A percentile compares a stretch with the other conserved stretches of the same genome.
Conservation (phyloP, 2,888 invertebrate species). For the Heliconius aoede region DNA sequence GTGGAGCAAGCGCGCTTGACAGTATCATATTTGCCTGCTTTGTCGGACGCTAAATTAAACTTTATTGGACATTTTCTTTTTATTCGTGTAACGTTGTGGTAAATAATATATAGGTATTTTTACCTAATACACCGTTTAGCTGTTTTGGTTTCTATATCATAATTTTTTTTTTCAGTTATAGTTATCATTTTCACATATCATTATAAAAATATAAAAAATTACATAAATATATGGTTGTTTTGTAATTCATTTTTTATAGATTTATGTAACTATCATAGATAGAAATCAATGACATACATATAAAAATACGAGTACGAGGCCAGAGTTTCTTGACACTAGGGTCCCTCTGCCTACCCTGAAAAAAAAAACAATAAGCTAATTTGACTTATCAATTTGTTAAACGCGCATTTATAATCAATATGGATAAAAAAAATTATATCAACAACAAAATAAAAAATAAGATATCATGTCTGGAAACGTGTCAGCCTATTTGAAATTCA, state of each 20-base stretch:
- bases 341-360: too few relatives aligned
- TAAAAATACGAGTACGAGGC: not conserved
- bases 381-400: too few relatives aligned
- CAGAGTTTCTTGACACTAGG: too few relatives aligned
- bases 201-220: too few relatives aligned
- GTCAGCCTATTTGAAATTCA: slow-evolving; percentile 27
- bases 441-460: not conserved
- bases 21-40: slow-evolving; percentile 71
- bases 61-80: slow-evolving; percentile 79
- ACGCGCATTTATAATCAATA: not conserved
- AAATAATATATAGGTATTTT: not conserved
- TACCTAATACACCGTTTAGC: not conserved
- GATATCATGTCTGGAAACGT: not conserved
- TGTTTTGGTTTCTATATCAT: not conserved
- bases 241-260: not conserved
- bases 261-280: not conserved
- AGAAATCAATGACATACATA: not conserved
- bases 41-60: slow-evolving; percentile 74
- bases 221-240: not conserved
- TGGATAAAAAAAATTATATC: not conserved
- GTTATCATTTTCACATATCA: too few relatives aligned
- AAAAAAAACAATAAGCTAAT: not conserved
- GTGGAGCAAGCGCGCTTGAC: slow-evolving; percentile 71
- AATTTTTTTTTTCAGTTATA: too few relatives aligned
- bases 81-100: slow-evolving; percentile 51